Evolutionary conservation across 2,113 vertebrate species (phyloP).

Genomic region (Salvelinus sp.): DNA sequence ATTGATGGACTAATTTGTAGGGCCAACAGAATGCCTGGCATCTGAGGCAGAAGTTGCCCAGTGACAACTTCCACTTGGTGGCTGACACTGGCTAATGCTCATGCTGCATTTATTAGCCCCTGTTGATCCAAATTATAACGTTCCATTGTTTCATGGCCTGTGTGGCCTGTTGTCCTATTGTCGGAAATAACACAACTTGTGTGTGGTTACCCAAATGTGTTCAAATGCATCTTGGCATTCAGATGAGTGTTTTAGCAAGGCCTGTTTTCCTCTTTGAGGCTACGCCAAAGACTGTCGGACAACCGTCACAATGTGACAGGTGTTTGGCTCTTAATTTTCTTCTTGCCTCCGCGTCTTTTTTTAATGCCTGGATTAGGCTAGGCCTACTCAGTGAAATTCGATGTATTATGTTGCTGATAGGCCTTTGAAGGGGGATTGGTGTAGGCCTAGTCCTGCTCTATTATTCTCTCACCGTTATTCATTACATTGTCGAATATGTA

Average conservation of each 20-base stretch:
- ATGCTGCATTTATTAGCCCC: background rate
- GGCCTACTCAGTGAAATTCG: background rate
- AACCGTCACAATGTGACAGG: background rate
- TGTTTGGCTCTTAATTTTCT: constrained; percentile 1
- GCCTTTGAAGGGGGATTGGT: background rate
- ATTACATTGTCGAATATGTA: background rate
- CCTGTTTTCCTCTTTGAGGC: background rate
- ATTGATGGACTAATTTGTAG: background rate
- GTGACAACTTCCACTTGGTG: background rate
- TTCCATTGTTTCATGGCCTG: no score
- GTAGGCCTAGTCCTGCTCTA: background rate
- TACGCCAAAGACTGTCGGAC: background rate
- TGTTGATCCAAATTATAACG: background rate
- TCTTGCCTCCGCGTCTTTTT: background rate
- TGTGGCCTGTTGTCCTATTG: background rate
- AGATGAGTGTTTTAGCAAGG: background rate
- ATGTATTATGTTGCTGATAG: background rate
- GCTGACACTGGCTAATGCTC: background rate
- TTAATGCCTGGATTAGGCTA: background rate
- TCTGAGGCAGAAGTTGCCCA: background rate
- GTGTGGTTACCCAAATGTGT: background rate
- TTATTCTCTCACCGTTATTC: constrained; percentile 1
- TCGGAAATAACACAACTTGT: background rate
- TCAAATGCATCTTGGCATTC: background rate
- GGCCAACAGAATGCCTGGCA: background rate